These are phyloP conservation scores for Ambastaia sidthimunki DNA, from an alignment of 2,797 vertebrate species.

Conservation along the genomic window DNA sequence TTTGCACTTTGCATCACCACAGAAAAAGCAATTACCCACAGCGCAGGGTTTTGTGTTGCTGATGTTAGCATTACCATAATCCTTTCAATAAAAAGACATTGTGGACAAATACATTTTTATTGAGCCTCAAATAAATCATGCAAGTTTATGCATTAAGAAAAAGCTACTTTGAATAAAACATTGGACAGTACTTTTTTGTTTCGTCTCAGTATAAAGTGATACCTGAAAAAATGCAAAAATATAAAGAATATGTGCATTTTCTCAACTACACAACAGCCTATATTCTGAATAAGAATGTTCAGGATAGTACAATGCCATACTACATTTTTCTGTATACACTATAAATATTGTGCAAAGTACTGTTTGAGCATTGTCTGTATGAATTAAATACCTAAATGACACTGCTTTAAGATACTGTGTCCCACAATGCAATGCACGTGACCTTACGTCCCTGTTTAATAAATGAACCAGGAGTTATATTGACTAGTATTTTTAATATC, in stretches of 20 bases:
- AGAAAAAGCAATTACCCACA: conserved; percentile 62
- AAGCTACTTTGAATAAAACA: conserved; percentile 38
- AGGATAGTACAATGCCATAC: not conserved
- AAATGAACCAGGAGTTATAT: not conserved
- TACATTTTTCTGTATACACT: not conserved
- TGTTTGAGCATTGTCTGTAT: not conserved
- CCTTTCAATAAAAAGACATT: conserved; percentile 59
- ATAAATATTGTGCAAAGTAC: not conserved
- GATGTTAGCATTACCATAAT: conserved; percentile 54
- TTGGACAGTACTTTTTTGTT: not conserved
- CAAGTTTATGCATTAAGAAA: conserved; percentile 43
- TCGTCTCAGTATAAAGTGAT: not conserved
- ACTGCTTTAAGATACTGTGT: too few relatives aligned
- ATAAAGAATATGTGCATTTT: not conserved
- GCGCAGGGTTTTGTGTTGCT: conserved; percentile 52
- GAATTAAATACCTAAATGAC: not conserved
- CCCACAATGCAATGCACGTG: not conserved
- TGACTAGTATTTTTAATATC: not conserved
- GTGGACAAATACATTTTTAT: conserved; percentile 46
- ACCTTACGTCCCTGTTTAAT: not conserved
- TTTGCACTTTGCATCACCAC: conserved; percentile 60
- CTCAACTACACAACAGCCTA: not conserved
- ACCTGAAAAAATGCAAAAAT: not conserved
- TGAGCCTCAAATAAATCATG: conserved; percentile 53
- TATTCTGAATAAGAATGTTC: too few relatives aligned